phyloP scores from a whole-genome alignment of 2,888 invertebrate species.

The Scaptodrosophila latifasciaeformis region DNA sequence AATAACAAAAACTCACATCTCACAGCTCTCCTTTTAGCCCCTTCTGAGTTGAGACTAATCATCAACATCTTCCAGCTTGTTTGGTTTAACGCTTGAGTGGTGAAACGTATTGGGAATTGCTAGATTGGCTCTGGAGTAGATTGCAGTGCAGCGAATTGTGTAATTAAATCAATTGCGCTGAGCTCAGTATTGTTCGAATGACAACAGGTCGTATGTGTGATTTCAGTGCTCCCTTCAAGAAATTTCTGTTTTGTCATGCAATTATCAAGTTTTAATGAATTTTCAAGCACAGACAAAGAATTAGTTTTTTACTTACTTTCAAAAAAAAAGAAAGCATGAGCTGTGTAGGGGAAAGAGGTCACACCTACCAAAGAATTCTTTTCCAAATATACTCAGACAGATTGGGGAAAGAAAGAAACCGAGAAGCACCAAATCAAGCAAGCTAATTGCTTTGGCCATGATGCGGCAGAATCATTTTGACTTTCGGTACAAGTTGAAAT shows the following conservation, averaged over 20 bases:
- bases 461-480: constrained; percentile 60
- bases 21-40: no score
- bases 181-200: no score
- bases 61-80: no score
- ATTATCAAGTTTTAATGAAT: constrained; percentile 65
- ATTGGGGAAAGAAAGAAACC: constrained; percentile 10
- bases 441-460: constrained; percentile 62
- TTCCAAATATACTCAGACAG: neutral
- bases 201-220: constrained; percentile 2
- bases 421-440: constrained; percentile 17
- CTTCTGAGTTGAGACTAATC: no score
- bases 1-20: no score
- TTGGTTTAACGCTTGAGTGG: no score
- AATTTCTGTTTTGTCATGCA: constrained; percentile 53
- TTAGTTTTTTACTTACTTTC: no score
- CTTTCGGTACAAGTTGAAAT: constrained; percentile 22
- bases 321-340: constrained; percentile 11
- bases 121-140: no score
- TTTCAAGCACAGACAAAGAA: constrained; percentile 55
- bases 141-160: constrained; percentile 34
- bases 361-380: no score
- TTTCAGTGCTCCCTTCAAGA: no score
- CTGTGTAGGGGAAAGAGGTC: neutral
- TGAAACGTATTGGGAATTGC: no score
- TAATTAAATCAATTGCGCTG: constrained; percentile 50